A percentile compares a stretch with the other conserved stretches of the same genome.
Evolutionary conservation across 2,113 vertebrate species (phyloP).

Genomic region (Elanoides forficatus): DNA sequence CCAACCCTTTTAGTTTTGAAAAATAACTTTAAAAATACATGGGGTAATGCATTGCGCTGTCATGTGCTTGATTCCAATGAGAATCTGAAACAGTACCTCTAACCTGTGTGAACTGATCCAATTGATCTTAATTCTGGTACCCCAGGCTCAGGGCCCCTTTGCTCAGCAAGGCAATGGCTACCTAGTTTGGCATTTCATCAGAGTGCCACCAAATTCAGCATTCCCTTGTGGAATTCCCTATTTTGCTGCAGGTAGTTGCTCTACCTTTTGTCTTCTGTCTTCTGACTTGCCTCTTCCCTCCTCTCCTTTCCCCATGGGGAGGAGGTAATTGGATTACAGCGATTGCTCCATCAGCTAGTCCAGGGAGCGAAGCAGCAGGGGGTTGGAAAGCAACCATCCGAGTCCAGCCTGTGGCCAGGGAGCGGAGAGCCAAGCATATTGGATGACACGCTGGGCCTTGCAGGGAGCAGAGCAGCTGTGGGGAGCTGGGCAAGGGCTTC

Average conservation of each 20-base stretch:
- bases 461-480: background rate
- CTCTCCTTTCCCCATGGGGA: background rate
- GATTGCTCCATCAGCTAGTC: background rate
- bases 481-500: background rate
- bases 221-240: background rate
- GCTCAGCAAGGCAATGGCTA: background rate
- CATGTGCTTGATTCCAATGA: too few relatives aligned
- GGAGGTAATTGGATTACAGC: slow-evolving; percentile 35
- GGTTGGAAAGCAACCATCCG: background rate
- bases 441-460: background rate
- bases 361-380: background rate
- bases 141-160: too few relatives aligned
- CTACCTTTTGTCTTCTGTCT: background rate
- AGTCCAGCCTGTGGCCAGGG: background rate
- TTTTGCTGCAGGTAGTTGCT: background rate
- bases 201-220: background rate
- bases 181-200: background rate
- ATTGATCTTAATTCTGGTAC: too few relatives aligned
- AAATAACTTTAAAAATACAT: too few relatives aligned
- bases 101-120: too few relatives aligned
- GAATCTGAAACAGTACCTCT: too few relatives aligned
- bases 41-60: too few relatives aligned
- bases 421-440: background rate
- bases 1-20: too few relatives aligned
- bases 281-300: background rate